Base-by-base conservation (phyloP, 2,797 vertebrate genomes). In the Anabas testudineus region DNA sequence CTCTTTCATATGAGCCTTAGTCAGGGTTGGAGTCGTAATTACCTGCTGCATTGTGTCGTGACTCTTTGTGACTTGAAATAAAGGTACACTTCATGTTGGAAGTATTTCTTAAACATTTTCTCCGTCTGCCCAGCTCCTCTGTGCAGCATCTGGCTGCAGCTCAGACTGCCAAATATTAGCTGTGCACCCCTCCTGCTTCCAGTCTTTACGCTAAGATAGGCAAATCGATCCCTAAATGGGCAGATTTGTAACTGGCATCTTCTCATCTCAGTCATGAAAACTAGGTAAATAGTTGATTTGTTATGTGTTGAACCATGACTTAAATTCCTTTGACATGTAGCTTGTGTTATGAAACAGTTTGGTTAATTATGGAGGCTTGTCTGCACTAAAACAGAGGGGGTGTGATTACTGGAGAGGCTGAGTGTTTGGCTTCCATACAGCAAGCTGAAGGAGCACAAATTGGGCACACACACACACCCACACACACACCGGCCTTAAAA, bases 361-460 rank as follows among this genome's bases (percentile, higher is more conserved):
- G 1, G 41, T 49, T 75, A 63, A 78, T 82, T 78, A 66, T 36
- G 24, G n/a, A 24, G 49, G 39, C 57, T 73, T 77, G 53, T 62
- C 66, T 65, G 71, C 48, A 36, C 72, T 70, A 71, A 66, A 57
- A 74, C 21, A 67, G 68, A 82, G 63, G 51, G 63, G 46, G 41
- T 70, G 72, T 84, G 58, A 84, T 82, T 74, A 67, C 42, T 76
- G 71, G 22, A 82, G 65, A 73, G 48, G 10, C 30, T 69, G 28
- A 71, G 43, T 65, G 51, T 64, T 74, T 74, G 55, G 66, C 47
- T 74, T 52, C 10, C 42, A 63, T 42, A 19, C 57, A 65, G 46
- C 19, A 43, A n/a, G n/a, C n/a, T 30, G 32, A 45, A 36, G 15
- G 26, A 47, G n/a, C 37, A 10, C 34, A 26, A 51, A 63, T 30